These are phyloP conservation scores for Chaetura pelagica DNA, from an alignment of 2,113 vertebrate species.

Conservation along the genomic window DNA sequence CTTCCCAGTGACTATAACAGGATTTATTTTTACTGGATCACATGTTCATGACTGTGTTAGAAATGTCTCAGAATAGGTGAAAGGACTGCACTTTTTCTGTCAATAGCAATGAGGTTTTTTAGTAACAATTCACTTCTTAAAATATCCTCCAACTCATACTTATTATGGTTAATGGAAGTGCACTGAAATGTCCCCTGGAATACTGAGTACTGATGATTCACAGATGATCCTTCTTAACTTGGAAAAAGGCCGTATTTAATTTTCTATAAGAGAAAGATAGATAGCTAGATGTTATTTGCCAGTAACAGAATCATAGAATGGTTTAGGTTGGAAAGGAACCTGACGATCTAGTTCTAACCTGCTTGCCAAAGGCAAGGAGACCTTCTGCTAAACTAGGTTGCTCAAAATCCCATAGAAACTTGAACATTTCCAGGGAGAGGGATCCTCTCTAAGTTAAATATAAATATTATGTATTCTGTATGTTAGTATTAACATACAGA, in stretches of 20 bases:
- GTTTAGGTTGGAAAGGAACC: too few relatives aligned
- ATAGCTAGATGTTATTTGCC: not conserved
- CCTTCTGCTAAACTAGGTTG: too few relatives aligned
- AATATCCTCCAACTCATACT: not conserved
- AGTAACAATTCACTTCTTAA: not conserved
- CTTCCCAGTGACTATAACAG: not conserved
- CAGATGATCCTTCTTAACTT: not conserved
- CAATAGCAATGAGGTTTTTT: not conserved
- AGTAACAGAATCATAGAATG: not conserved
- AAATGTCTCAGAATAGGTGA: not conserved
- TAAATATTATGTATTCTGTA: too few relatives aligned
- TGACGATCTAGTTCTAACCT: too few relatives aligned
- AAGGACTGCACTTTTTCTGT: not conserved
- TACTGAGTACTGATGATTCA: not conserved
- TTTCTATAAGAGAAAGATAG: not conserved
- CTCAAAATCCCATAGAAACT: too few relatives aligned
- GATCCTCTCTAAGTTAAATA: not conserved
- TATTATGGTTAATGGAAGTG: not conserved
- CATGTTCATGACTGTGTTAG: not conserved
- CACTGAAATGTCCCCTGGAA: not conserved
- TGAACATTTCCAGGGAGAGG: too few relatives aligned
- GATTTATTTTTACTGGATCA: not conserved
- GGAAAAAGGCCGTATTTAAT: not conserved
- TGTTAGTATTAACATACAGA: not conserved
- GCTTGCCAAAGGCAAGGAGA: too few relatives aligned